Base-by-base conservation (phyloP, 37 sponge, comb jelly and placozoan species). In the Theonella swinhoei region DNA sequence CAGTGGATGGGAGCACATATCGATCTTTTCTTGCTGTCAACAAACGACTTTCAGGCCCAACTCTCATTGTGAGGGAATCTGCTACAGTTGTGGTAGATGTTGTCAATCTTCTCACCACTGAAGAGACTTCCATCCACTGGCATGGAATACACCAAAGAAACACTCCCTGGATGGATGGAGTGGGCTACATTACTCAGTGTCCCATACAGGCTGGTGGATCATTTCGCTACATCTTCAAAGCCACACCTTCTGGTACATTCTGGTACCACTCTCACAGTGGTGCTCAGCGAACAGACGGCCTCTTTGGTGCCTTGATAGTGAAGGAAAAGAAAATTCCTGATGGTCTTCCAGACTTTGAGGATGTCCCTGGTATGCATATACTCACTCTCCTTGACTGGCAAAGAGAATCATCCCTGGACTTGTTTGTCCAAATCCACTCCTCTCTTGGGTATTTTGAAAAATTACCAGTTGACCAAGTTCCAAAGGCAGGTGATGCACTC, bases 261-360 rank as follows among this genome's bases (percentile, higher is more conserved):
- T 93, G 93, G 93, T 93, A 93, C 70, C 93, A 93, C 39, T 80
- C 93, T 5, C 93, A 93, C 79, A 85, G 82, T 72, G 93, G 89
- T 20, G 74, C 82, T 54, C 89, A 93, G 75, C n/a, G 89, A 81
- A 86, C 89, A 33, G 89, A 88, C 30, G 93, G 93, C 28, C 66
- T 85, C 25, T 88, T 77, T 64, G 93, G 93, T 34, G 82, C 89
- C 39, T 69, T 93, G 20, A 81, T 93, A 58, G 79, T 93, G 32
- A 77, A 66, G 38, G 90, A 90, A 23, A 85, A 47, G 14, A 1
- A 1, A 31, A 9, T 3, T 0, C 38, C 2, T 9, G 2, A 34
- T 3, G 77, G 69, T 22, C 4, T 76, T 19, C 9, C 25, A 4
- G 43, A 38, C 30, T 76, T 68, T 85, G 65, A 70, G 47, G 78